phyloP scores from a whole-genome alignment of 2,888 invertebrate species.

The Dynastes hyllus region DNA sequence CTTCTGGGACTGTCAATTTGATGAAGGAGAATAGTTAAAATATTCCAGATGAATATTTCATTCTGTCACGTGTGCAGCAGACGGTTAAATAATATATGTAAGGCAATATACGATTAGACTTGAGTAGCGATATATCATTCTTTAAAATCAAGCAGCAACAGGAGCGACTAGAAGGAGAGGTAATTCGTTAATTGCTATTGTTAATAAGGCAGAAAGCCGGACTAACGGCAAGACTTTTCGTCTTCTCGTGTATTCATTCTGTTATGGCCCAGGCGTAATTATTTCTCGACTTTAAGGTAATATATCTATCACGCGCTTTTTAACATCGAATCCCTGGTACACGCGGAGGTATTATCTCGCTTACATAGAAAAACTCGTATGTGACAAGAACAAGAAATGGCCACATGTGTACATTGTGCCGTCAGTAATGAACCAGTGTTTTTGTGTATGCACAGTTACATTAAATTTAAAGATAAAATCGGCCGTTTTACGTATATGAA shows the following conservation, averaged over 20 bases:
- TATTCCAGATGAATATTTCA: conserved; percentile 6
- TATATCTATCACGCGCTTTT: conserved; percentile 53
- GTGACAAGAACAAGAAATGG: conserved; percentile 60
- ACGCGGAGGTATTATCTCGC: conserved; percentile 47
- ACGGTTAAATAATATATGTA: conserved; percentile 22
- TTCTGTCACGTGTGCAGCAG: conserved; percentile 1
- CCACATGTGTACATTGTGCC: conserved; percentile 60
- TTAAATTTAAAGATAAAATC: conserved; percentile 61
- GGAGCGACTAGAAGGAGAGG: background rate
- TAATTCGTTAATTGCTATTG: conserved; percentile 51
- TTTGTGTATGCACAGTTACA: conserved; percentile 61
- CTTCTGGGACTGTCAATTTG: conserved; percentile 1
- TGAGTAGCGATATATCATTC: background rate
- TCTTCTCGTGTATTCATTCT: conserved; percentile 39
- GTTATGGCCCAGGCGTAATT: conserved; percentile 46
- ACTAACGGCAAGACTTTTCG: conserved; percentile 27
- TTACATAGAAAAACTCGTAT: conserved; percentile 52
- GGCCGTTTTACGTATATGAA: conserved; percentile 54
- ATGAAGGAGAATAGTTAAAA: conserved; percentile 17
- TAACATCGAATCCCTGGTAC: conserved; percentile 48
- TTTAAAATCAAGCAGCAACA: conserved; percentile 16
- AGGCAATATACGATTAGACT: conserved; percentile 19
- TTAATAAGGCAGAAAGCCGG: conserved; percentile 37
- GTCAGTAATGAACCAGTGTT: conserved; percentile 62
- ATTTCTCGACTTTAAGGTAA: conserved; percentile 51